A percentile compares a stretch with the other conserved stretches of the same genome.
These are phyloP conservation scores for zebrafish (Danio rerio) DNA, from an alignment of 2,113 vertebrate species.

Conservation along the genomic window GRCz12tu NC_133176.1:60589001-60589500, in stretches of 20 bases:
- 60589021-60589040: slow-evolving; percentile 54
- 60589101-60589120: slow-evolving; percentile 54
- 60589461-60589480: too few species aligned
- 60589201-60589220: too few species aligned
- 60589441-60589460: slow-evolving; percentile 76
- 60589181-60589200: too few species aligned
- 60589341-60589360: too few species aligned
- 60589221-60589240: too few species aligned
- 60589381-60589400: slow-evolving; percentile 76
- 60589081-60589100: slow-evolving; percentile 74
- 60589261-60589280: too few species aligned
- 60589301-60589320: too few species aligned
- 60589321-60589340: too few species aligned
- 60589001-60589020: slow-evolving; percentile 70
- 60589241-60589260: too few species aligned
- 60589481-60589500: slow-evolving; percentile 62
- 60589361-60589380: slow-evolving; percentile 62
- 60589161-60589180: too few species aligned
- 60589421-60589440: slow-evolving; percentile 62
- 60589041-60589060: slow-evolving; percentile 71
- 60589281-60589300: too few species aligned
- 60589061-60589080: slow-evolving; percentile 77
- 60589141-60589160: slow-evolving; percentile 75
- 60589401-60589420: too few species aligned
- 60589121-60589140: slow-evolving; percentile 66